Evolutionary conservation across 2,797 vertebrate species (phyloP).

Genomic region (Gadopsis bispinosus): DNA sequence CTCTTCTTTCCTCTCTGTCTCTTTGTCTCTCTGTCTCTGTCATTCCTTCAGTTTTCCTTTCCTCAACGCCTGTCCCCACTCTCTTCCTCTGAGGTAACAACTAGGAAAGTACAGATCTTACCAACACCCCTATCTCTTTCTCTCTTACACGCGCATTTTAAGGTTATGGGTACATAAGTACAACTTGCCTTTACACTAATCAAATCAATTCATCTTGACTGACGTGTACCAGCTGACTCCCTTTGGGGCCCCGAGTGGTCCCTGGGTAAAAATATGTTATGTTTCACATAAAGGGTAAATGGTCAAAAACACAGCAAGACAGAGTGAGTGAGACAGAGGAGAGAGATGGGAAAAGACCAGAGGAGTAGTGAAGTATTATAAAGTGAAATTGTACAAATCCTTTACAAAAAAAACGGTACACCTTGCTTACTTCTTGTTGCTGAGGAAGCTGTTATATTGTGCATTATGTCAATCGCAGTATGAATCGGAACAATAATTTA

Average conservation of each 20-base stretch:
- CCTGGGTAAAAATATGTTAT: slow-evolving; percentile 26
- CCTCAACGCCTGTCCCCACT: slow-evolving; percentile 9
- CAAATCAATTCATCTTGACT: slow-evolving; percentile 80
- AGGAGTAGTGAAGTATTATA: background rate
- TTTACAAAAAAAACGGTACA: background rate
- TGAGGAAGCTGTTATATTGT: background rate
- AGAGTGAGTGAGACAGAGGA: background rate
- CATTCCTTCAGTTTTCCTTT: slow-evolving; percentile 28
- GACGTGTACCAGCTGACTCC: slow-evolving; percentile 60
- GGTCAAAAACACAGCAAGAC: background rate
- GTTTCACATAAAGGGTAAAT: background rate
- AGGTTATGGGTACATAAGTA: slow-evolving; percentile 63
- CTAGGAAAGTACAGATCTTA: slow-evolving; percentile 16
- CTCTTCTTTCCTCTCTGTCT: slow-evolving; percentile 29
- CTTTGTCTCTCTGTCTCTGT: slow-evolving; percentile 35
- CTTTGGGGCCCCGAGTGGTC: slow-evolving; percentile 30
- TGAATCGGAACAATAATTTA: background rate
- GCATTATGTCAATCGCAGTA: background rate
- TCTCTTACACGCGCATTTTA: background rate
- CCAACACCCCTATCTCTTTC: background rate
- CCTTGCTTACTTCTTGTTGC: background rate
- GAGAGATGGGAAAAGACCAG: background rate
- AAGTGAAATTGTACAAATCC: background rate
- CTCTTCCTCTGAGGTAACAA: slow-evolving; percentile 35
- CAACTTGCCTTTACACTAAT: slow-evolving; percentile 76